phyloP scores from a whole-genome alignment of 2,888 invertebrate species.

The Cataglyphis rosenhaueri region DNA sequence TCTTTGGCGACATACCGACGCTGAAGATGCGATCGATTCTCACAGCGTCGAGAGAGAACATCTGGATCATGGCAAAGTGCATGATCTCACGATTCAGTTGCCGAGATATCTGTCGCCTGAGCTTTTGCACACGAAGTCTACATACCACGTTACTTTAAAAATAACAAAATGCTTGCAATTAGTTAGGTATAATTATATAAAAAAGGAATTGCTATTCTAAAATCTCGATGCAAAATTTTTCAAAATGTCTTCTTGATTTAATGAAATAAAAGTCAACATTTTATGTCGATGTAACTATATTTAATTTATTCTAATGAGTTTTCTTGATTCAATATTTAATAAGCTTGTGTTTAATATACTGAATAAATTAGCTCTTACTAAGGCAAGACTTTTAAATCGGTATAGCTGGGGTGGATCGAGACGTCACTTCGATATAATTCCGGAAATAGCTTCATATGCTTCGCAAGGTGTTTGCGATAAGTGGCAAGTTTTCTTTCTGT shows the following conservation, averaged over 20 bases:
- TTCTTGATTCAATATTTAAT: not conserved
- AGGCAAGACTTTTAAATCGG: conserved; percentile 86
- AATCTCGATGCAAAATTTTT: not conserved
- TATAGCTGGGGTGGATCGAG: conserved; percentile 88
- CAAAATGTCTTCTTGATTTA: not conserved
- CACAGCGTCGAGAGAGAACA: conserved; percentile 89
- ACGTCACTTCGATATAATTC: conserved; percentile 88
- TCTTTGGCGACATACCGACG: conserved; percentile 78
- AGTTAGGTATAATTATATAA: not conserved
- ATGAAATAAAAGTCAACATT: not conserved
- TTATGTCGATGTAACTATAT: not conserved
- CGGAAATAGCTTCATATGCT: conserved; percentile 81
- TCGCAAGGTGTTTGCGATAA: conserved; percentile 69
- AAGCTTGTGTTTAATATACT: not conserved
- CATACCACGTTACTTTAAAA: conserved; percentile 88
- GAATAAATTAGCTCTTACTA: conserved; percentile 86
- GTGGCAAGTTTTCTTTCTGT: conserved; percentile 39
- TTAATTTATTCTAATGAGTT: not conserved
- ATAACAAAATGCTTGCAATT: conserved; percentile 12
- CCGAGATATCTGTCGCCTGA: conserved; percentile 83
- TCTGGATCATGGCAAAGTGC: conserved; percentile 88
- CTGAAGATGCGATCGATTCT: conserved; percentile 89
- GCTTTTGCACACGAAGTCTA: conserved; percentile 88
- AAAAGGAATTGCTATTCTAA: not conserved
- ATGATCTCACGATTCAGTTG: conserved; percentile 89